Base-by-base conservation (phyloP, 2,888 invertebrate genomes). In the Eupithecia pulchellata region DNA sequence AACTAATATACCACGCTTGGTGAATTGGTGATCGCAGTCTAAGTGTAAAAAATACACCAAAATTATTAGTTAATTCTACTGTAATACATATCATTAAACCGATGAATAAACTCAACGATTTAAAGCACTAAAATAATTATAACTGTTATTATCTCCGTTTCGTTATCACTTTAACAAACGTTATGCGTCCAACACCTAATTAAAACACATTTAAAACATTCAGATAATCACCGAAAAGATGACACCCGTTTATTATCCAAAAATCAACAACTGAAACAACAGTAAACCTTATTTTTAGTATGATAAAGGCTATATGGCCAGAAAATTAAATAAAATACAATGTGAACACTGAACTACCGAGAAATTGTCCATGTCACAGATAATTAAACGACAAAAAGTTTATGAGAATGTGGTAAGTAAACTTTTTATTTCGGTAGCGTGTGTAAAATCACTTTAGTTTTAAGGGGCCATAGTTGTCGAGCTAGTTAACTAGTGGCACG, bases 341-440 rank as follows among this genome's bases (percentile, higher is more conserved):
- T 52, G 62, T 62, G 29, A 39, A 65, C 47, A 66, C 42, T 55
- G 36, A 66, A 63, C 61, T 64, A 69, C 69, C 69, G 60, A 64
- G 69, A 69, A 67, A 75, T 60, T 39, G 64, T 66, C 30, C 39
- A 77, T 86, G 88, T 87, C 88, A 88, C 87, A 88, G 88, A 88
- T 88, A 91, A 91, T 91, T 91, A 91, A 91, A 90, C 89, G 86
- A 90, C 88, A 89, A 89, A 90, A 91, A 87, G 86, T 82, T 82
- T 83, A 64, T 32, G 64, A 57, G 69, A 74, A 67, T 66, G 32
- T 67, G 27, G 29, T 62, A 27, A 25, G 25, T 52, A 64, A n/a
- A n/a, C 9, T 39, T 70, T 66, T 70, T 69, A 29, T 55, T 62
- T 64, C 27, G 32, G 68, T 58, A 60, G 61, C 34, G 61, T 34